Evolutionary conservation across 2,113 vertebrate genomes (phyloP), one percentile per base, ranked within the genome.

Genomic region (Litocranius walleri): DNA sequence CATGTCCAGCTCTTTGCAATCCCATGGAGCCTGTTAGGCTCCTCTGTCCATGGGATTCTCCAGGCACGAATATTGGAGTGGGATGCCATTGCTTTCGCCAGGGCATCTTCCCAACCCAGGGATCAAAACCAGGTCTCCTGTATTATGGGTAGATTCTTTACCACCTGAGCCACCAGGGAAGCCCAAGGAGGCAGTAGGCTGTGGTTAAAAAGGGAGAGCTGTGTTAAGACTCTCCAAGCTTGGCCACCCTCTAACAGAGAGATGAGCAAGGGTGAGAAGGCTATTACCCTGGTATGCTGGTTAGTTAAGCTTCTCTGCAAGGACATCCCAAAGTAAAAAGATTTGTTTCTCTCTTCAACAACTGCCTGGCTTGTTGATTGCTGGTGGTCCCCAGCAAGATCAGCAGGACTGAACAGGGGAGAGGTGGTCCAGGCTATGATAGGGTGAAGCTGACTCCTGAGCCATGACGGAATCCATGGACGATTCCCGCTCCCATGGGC

Each of bases 361-460:
- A 2, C 29, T 15, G 3, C 43, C 71, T 87, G 92, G 48, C 61
- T 36, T 19, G 7, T 12, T 23, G 52, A 89, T 23, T 36, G 29
- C n/a, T 48, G 62, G 16, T 6, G 87, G n/a, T 33, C 6, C 19
- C 30, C n/a, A 11, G 40, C 6, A 6, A 54, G 88, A 48, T n/a
- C 48, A 15, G 78, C 50, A 33, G 61, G 36, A 61, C 78, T 57
- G 50, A 50, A 25, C 3, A 15, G 1, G 19, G 11, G 33, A 23
- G 10, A 12, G 33, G 15, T 2, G 62, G 13, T 74, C 74, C 48
- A 71, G 61, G 67, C 54, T 59, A 80, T 0, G 0, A 52, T 0
- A n/a, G 33, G 52, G 67, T 40, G 74, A 59, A 82, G 45, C 40
- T 11, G 16, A 50, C 15, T 7, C n/a, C 50, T 50, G 74, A 50